phyloP scores from a whole-genome alignment of 2,113 vertebrate species.

The Amblyopsis rosae region DNA sequence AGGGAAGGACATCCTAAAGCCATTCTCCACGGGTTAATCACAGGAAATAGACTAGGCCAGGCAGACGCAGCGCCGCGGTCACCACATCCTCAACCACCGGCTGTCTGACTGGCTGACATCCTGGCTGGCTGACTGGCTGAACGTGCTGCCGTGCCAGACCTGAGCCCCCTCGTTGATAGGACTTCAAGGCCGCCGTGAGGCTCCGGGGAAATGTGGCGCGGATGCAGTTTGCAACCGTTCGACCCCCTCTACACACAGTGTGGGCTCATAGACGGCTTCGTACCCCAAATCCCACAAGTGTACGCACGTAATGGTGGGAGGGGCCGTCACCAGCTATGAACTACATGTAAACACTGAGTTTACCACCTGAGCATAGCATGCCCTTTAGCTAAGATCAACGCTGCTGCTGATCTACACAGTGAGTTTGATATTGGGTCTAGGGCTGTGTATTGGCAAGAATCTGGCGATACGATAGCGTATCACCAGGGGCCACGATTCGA shows the following conservation, averaged over 20 bases:
- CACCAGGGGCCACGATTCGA: too few species aligned
- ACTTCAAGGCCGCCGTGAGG: conserved; percentile 2
- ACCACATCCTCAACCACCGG: conserved; percentile 57
- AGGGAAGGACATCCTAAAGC: conserved; percentile 64
- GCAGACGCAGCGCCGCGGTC: conserved; percentile 50
- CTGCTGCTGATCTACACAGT: neutral
- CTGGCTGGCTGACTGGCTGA: conserved; percentile 3
- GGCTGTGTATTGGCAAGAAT: too few species aligned
- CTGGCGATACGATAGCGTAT: too few species aligned
- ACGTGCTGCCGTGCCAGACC: conserved; percentile 14
- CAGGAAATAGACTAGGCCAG: conserved; percentile 57
- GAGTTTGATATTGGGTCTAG: neutral
- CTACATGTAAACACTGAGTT: too few species aligned
- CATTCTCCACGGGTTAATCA: conserved; percentile 70
- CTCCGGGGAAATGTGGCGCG: neutral
- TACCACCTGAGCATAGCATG: too few species aligned
- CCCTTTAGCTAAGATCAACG: neutral
- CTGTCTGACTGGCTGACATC: conserved; percentile 56
- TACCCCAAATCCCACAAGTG: too few species aligned
- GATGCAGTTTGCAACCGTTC: neutral
- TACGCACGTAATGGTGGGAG: too few species aligned
- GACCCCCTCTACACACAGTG: too few species aligned
- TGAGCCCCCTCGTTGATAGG: conserved; percentile 6
- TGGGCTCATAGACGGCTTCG: too few species aligned
- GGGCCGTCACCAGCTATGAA: too few species aligned